Percentiles rank a stretch among this genome's conserved stretches.
Evolutionary conservation across 2,888 invertebrate genomes (phyloP).

Genomic region (Calephelis perditalis): DNA sequence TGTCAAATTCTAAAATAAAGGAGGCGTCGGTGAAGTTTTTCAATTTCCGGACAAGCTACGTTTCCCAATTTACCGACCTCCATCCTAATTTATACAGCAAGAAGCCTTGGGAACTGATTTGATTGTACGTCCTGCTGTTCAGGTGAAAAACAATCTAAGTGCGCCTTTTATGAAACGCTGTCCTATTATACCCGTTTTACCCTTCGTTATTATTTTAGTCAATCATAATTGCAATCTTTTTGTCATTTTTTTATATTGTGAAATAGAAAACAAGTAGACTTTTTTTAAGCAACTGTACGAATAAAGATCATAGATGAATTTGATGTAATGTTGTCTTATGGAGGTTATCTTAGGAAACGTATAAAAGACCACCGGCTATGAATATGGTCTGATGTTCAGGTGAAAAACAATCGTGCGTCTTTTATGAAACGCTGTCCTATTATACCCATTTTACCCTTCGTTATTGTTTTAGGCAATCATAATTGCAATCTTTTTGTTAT

Average conservation of each 20-base stretch:
- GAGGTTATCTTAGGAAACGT: too few species aligned
- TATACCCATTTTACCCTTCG: slow-evolving; percentile 43
- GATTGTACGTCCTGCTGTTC: slow-evolving; percentile 64
- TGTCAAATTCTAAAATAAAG: slow-evolving; percentile 61
- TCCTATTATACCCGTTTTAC: slow-evolving; percentile 48
- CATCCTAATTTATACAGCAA: slow-evolving; percentile 65
- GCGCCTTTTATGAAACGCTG: slow-evolving; percentile 60
- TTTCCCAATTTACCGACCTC: slow-evolving; percentile 63
- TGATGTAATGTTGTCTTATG: too few species aligned
- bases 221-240: slow-evolving; percentile 49
- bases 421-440: slow-evolving; percentile 60
- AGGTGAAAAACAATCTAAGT: slow-evolving; percentile 65
- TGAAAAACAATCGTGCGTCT: slow-evolving; percentile 61
- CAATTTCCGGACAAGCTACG: slow-evolving; percentile 69
- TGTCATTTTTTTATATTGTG: slow-evolving; percentile 37
- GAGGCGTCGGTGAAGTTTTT: slow-evolving; percentile 60
- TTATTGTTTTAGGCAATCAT: slow-evolving; percentile 51
- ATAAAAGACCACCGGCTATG: too few species aligned
- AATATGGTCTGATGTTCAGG: slow-evolving; percentile 53
- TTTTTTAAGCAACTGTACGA: too few species aligned
- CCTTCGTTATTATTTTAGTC: slow-evolving; percentile 46
- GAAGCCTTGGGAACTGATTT: slow-evolving; percentile 62
- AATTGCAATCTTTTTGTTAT: slow-evolving; percentile 51
- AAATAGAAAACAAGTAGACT: too few species aligned
- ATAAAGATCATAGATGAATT: too few species aligned